phyloP scores from a whole-genome alignment of 2,113 vertebrate species.

The Lophura nycthemera region DNA sequence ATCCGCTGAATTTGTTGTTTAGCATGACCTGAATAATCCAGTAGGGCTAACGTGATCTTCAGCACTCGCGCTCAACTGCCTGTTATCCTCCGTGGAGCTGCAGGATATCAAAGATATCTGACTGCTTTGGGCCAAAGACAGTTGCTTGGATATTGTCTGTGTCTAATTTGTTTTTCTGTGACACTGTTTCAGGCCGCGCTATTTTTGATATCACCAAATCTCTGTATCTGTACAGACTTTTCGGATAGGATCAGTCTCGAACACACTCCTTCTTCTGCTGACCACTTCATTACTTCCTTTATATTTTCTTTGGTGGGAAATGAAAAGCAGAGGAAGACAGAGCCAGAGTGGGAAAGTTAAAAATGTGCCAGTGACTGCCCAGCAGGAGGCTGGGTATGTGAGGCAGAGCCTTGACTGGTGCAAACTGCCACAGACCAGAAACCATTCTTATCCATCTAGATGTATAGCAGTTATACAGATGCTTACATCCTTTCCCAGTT shows the following conservation, averaged over 20 bases:
- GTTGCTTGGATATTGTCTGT: constrained; percentile 11
- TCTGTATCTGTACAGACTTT: constrained; percentile 10
- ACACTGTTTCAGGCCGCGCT: constrained; percentile 15
- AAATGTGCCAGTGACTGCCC: constrained; percentile 20
- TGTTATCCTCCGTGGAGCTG: constrained; percentile 62
- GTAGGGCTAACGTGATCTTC: constrained; percentile 63
- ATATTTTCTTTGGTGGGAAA: neutral
- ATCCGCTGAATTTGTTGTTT: constrained; percentile 71
- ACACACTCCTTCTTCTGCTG: neutral
- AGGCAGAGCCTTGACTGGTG: constrained; percentile 24
- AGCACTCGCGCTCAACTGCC: constrained; percentile 55
- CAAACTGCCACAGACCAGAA: constrained; percentile 10
- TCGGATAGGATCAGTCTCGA: neutral
- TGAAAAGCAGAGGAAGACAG: constrained; percentile 24
- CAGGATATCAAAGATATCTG: constrained; percentile 65
- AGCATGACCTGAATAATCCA: constrained; percentile 70
- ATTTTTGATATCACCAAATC: neutral
- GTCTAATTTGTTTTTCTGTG: constrained; percentile 53
- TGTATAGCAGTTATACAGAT: neutral
- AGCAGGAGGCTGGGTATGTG: neutral
- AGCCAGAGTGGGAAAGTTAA: neutral
- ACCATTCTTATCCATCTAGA: neutral
- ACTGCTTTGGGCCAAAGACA: constrained; percentile 24
- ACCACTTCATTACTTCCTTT: constrained; percentile 2
- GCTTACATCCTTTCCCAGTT: neutral